A percentile compares a stretch with the other conserved stretches of the same genome.
These are phyloP conservation scores for Phenganax marumi DNA, from an alignment of 92 coral and sea anemone genomes.

Conservation along the genomic window DNA sequence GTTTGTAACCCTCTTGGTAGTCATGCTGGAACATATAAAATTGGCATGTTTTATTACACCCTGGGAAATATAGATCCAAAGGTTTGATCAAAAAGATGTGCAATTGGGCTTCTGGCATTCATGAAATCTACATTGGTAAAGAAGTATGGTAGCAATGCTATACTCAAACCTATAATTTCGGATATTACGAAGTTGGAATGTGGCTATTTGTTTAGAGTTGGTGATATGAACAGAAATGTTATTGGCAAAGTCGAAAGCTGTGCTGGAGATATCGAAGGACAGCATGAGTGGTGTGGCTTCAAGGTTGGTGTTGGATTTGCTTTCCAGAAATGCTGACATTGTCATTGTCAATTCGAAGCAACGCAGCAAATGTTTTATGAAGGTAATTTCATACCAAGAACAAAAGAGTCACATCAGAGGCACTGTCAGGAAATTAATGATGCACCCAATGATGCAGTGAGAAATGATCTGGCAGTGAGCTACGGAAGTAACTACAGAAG, in stretches of 20 bases:
- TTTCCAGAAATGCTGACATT: not conserved
- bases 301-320: not conserved
- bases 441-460: not conserved
- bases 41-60: slow-evolving; percentile 30
- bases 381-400: not conserved
- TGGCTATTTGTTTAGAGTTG: not conserved
- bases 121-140: slow-evolving; percentile 17
- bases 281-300: not conserved
- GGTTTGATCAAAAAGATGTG: slow-evolving; percentile 17
- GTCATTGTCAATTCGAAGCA: not conserved
- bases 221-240: not conserved
- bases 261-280: slow-evolving; percentile 9
- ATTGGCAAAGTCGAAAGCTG: slow-evolving; percentile 21
- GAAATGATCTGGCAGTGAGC: not conserved
- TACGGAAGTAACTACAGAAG: not conserved
- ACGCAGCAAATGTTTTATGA: not conserved
- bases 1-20: slow-evolving; percentile 55
- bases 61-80: slow-evolving; percentile 18
- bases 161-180: slow-evolving; percentile 21
- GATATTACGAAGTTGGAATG: slow-evolving; percentile 7
- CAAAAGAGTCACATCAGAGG: not conserved
- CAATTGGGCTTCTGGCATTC: slow-evolving; percentile 7
- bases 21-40: slow-evolving; percentile 16
- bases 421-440: not conserved
- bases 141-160: slow-evolving; percentile 30